Evolutionary conservation across 2,113 vertebrate species (phyloP).

Genomic region (Uria aalge): DNA sequence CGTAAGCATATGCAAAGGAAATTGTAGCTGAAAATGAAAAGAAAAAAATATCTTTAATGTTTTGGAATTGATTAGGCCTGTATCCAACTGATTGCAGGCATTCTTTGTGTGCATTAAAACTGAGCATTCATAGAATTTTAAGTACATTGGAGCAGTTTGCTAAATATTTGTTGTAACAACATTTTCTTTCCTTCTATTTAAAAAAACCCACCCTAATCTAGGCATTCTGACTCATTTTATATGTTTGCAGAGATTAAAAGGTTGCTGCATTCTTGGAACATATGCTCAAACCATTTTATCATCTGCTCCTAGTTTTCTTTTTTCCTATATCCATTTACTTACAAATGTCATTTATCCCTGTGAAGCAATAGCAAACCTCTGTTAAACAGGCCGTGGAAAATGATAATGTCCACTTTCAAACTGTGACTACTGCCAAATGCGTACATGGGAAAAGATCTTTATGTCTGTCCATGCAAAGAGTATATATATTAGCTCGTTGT

Average conservation of each 20-base stretch:
- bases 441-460: background rate
- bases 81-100: background rate
- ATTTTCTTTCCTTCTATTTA: background rate
- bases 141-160: background rate
- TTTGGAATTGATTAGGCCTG: conserved; percentile 10
- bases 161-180: conserved; percentile 19
- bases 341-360: background rate
- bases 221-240: background rate
- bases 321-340: background rate
- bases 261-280: background rate
- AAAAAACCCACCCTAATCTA: background rate
- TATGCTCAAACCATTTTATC: background rate
- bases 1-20: background rate
- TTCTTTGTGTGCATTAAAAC: conserved; percentile 16
- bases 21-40: conserved; percentile 13
- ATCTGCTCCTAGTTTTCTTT: background rate
- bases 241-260: background rate
- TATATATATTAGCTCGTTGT: background rate
- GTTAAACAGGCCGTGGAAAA: background rate
- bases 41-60: background rate
- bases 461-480: background rate
- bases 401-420: background rate
- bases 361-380: background rate
- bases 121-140: background rate
- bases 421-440: background rate